Evolutionary conservation across 2,113 vertebrate species (phyloP), one percentile per base, ranked within the genome.

Genomic region (Chamaetylas fuelleborni): DNA sequence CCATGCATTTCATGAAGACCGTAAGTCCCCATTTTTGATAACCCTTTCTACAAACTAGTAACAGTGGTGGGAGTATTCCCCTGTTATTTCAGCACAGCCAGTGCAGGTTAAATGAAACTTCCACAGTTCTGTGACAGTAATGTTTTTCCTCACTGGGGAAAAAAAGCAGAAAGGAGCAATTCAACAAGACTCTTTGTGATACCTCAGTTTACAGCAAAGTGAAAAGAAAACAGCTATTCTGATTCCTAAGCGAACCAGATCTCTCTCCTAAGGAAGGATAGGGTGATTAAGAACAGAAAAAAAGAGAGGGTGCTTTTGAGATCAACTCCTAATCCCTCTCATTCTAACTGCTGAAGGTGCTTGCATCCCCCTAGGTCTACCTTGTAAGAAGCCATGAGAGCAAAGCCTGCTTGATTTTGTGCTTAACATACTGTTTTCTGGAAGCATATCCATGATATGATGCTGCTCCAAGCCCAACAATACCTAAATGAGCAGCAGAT

Each of bases 1-100:
- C 6, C 8, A 4, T 0, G 3, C 11, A 12, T 54, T 69, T 81
- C 2, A 3, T 19, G 18, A 74, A 67, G 20, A n/a, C 14, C 11
- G 1, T 6, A 83, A 88, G 17, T 57, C 6, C 33, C 26, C 5
- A 4, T 26, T 65, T 86, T 58, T 81, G 7, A 20, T 33, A 42
- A 1, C 0, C 2, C 1, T 78, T 83, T 58, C 64, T 73, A 50
- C 11, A 50, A n/a, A 62, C 15, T 14, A 33, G 12, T 31, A 74
- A 19, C 33, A 70, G 20, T 3, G 1, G 15, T 61, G 24, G 7
- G 4, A 66, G 12, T 50, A 29, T 74, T 25, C 19, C 6, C 14
- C 14, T 77, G 22, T 33, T 84, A 67, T 33, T 73, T 64, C 65
- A 56, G 11, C 31, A 50, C 62, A 43, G 1, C 5, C 36, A 56